Evolutionary conservation across 2,888 invertebrate species (phyloP).

Genomic region (Netelia melanura): DNA sequence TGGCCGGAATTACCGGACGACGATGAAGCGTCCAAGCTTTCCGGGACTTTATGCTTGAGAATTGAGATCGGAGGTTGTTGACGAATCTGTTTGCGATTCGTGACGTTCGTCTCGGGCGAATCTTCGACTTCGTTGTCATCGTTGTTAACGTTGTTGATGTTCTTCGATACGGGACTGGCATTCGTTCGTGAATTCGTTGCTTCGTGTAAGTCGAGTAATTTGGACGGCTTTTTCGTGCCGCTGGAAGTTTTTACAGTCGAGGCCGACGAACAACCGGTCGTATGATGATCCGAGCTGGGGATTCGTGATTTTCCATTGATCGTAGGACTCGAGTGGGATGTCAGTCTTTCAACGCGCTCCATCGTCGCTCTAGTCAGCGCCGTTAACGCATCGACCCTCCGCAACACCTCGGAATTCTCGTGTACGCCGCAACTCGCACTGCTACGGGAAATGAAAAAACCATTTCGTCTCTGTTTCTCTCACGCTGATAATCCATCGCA

Average conservation of each 20-base stretch:
- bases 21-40: constrained; percentile 80
- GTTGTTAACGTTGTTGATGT: constrained; percentile 72
- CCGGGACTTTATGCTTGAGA: constrained; percentile 86
- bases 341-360: constrained; percentile 89
- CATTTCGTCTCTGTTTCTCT: constrained; percentile 30
- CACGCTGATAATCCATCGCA: background rate
- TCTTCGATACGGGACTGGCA: constrained; percentile 21
- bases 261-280: constrained; percentile 39
- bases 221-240: constrained; percentile 46
- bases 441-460: constrained; percentile 61
- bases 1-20: constrained; percentile 71
- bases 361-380: constrained; percentile 89
- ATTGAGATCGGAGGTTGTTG: constrained; percentile 86
- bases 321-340: constrained; percentile 75
- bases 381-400: constrained; percentile 88
- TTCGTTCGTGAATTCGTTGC: constrained; percentile 32
- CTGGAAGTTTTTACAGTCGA: constrained; percentile 55
- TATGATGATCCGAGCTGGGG: constrained; percentile 50
- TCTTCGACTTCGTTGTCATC: constrained; percentile 71
- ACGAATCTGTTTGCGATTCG: constrained; percentile 53
- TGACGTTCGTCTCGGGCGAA: constrained; percentile 70
- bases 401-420: constrained; percentile 83
- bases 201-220: constrained; percentile 26
- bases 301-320: constrained; percentile 63
- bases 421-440: constrained; percentile 66